Percentiles rank a stretch among this genome's conserved stretches.
phyloP scores from a whole-genome alignment of 2,113 vertebrate genomes.

The Rhinopithecus roxellana region DNA sequence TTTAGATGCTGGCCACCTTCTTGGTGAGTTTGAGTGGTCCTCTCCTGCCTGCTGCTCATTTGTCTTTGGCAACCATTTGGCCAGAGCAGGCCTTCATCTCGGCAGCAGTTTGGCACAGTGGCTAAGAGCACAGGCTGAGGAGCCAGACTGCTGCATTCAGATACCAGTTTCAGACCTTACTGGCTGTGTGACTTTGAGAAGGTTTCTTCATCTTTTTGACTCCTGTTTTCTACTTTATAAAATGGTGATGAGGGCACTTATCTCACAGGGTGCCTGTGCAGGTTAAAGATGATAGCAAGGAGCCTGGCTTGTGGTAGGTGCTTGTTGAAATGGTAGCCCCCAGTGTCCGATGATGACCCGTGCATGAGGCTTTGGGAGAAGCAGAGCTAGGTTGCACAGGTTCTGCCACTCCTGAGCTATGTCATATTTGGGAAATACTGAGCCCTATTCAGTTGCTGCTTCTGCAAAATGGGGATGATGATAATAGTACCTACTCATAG shows the following conservation, averaged over 20 bases:
- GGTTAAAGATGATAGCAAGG: not conserved
- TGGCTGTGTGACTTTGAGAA: not conserved
- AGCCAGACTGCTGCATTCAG: not conserved
- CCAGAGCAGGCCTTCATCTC: not conserved
- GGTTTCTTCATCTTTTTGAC: not conserved
- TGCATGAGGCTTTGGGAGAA: not conserved
- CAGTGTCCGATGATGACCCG: not conserved
- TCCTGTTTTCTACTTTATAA: constrained; percentile 26
- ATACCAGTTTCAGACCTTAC: not conserved
- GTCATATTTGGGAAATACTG: not conserved
- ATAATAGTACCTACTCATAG: not conserved
- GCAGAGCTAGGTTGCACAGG: not conserved
- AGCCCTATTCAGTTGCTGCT: not conserved
- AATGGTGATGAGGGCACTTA: not conserved
- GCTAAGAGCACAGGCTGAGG: not conserved
- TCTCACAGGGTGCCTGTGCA: not conserved
- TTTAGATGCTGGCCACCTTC: not conserved
- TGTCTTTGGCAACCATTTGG: not conserved
- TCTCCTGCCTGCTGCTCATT: not conserved
- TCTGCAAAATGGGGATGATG: not conserved
- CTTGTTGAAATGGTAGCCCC: not conserved
- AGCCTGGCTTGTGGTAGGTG: not conserved
- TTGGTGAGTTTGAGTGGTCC: not conserved
- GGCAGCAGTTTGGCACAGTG: not conserved
- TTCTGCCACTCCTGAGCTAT: not conserved